Base-by-base conservation (phyloP, 2,113 vertebrate species). In the Agelaius phoeniceus region DNA sequence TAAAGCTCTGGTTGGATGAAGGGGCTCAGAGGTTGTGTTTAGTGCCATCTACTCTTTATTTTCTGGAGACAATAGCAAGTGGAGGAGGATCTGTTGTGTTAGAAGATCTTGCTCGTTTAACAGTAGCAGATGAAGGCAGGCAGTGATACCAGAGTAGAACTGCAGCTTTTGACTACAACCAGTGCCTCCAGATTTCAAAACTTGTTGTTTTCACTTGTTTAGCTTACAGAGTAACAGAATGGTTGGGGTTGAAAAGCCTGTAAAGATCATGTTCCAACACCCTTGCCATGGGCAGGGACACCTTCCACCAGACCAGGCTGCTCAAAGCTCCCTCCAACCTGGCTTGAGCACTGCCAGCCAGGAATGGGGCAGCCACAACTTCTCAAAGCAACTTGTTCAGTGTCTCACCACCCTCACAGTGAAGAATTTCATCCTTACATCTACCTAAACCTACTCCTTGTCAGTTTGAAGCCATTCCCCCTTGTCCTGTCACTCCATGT, bases 11-110 rank as follows among this genome's bases (percentile, higher is more conserved):
- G 16, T 4, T 41, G 72, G n/a, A 26, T 61, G 35, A 18, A 59
- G 78, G 43, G 13, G 19, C 27, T 59, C 27, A 33, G 55, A 55
- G 37, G n/a, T 81, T 0, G 0, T 44, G 10, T 49, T 81, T 19
- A 15, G 27, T 39, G 57, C 44, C 17, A 44, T 44, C 5, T 43
- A 0, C 39, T 89, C 49, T 65, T 37, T 10, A 27, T 37, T 48
- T 77, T 62, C 62, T 83, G 63, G 44, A 59, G 35, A 16, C 0
- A 1, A 5, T 12, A 71, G n/a, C 51, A 54, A 74, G 58, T 46
- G 49, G 46, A 49, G 39, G 22, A 65, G 58, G 49, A n/a, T 68
- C 15, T 13, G 30, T 63, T 0, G 0, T 24, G 22, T 44, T 57
- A 28, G 48, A 65, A 84, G 23, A 22, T 20, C 9, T 41, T 44